These are phyloP conservation scores for Aporophyla nigra DNA, from an alignment of 2,888 invertebrate genomes.

Conservation along the genomic window DNA sequence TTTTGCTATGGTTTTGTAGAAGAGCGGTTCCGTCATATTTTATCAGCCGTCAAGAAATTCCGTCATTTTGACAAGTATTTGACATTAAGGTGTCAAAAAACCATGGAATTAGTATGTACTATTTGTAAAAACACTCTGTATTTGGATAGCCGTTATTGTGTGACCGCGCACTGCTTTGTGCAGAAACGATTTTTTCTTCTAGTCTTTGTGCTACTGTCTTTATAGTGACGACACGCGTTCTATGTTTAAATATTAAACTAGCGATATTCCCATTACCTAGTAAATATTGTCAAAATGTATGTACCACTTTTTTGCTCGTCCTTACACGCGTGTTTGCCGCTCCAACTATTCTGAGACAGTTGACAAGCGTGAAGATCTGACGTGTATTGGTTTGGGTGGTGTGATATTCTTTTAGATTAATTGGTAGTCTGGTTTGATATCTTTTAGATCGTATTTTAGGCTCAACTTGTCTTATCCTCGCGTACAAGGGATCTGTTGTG, in stretches of 20 bases:
- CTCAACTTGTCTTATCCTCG: slow-evolving; percentile 30
- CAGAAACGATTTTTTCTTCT: background rate
- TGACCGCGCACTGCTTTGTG: background rate
- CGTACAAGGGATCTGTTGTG: slow-evolving; percentile 25
- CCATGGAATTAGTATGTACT: background rate
- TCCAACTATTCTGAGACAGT: slow-evolving; percentile 65
- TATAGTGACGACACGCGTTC: background rate
- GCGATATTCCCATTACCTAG: too few relatives aligned
- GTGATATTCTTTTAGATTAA: slow-evolving; percentile 54
- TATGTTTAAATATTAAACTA: background rate
- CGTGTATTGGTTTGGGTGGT: slow-evolving; percentile 66
- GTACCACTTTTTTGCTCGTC: slow-evolving; percentile 7
- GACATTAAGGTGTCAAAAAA: background rate
- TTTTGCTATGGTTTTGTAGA: background rate
- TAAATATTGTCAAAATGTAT: background rate
- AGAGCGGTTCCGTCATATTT: background rate
- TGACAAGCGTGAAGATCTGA: slow-evolving; percentile 69
- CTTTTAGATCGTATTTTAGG: slow-evolving; percentile 2
- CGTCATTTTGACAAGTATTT: background rate
- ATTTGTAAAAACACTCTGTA: too few relatives aligned
- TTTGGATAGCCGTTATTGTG: background rate
- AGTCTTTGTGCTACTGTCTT: background rate
- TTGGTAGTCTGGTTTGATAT: slow-evolving; percentile 35
- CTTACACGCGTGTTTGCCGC: slow-evolving; percentile 54
- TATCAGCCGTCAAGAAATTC: background rate